Conservation (phyloP, 2,113 vertebrate genomes). For the Oreochromis niloticus region DNA sequence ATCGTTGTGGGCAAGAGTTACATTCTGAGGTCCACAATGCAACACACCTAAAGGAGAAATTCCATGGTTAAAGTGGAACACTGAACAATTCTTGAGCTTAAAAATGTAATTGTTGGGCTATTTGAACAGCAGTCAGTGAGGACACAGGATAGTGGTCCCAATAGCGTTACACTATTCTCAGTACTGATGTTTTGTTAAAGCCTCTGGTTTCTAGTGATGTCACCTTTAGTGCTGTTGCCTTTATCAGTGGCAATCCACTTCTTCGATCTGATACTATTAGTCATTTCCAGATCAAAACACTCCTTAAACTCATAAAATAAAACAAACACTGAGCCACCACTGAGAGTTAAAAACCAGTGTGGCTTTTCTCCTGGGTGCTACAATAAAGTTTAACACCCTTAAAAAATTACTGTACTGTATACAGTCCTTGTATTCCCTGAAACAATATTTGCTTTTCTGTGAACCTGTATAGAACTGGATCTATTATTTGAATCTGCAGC, state of each 20-base stretch:
- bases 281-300: neutral
- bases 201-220: neutral
- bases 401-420: no score
- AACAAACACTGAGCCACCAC: no score
- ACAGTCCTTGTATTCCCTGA: no score
- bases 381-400: no score
- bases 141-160: neutral
- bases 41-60: neutral
- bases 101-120: neutral
- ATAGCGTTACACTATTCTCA: neutral
- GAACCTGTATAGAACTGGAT: no score
- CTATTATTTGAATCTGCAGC: no score
- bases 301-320: neutral
- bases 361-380: no score
- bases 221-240: neutral
- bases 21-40: constrained; percentile 25
- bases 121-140: neutral
- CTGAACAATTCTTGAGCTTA: neutral
- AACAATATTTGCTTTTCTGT: no score
- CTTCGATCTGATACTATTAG: neutral
- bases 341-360: no score
- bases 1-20: neutral
- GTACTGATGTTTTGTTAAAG: neutral
- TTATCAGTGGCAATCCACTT: neutral
- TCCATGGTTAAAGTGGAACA: neutral